Evolutionary conservation across 1,140 invertebrate species (phyloP).

Genomic region (Drosophila burlai): DNA sequence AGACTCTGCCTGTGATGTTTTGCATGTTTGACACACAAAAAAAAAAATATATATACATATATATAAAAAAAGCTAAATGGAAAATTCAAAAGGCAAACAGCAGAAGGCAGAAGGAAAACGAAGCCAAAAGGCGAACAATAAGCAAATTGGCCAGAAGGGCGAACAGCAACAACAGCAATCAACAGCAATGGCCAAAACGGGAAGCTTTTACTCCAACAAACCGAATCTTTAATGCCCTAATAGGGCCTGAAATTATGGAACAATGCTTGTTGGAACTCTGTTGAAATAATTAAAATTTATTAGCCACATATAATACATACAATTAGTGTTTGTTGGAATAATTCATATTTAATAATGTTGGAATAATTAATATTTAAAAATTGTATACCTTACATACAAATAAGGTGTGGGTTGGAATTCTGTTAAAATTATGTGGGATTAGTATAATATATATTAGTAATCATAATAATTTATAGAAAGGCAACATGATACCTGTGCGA

Average conservation of each 20-base stretch:
- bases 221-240: constrained; percentile 5
- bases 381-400: background rate
- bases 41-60: background rate
- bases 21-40: constrained; percentile 48
- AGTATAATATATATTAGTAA: too few species aligned
- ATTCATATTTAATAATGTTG: background rate
- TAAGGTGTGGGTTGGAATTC: too few species aligned
- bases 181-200: constrained; percentile 25
- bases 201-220: background rate
- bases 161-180: constrained; percentile 45
- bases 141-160: constrained; percentile 60
- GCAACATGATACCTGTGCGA: too few species aligned
- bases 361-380: background rate
- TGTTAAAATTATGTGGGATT: too few species aligned
- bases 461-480: too few species aligned
- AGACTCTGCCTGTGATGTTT: constrained; percentile 34
- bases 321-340: background rate
- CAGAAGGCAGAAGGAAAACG: constrained; percentile 21
- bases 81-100: constrained; percentile 22
- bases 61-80: constrained; percentile 7
- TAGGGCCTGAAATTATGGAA: background rate
- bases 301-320: background rate
- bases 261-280: background rate
- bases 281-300: background rate
- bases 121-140: constrained; percentile 68